A percentile compares a stretch with the other conserved stretches of the same genome.
Conservation (phyloP, 2,797 vertebrate genomes). For the Spinus pinus region DNA sequence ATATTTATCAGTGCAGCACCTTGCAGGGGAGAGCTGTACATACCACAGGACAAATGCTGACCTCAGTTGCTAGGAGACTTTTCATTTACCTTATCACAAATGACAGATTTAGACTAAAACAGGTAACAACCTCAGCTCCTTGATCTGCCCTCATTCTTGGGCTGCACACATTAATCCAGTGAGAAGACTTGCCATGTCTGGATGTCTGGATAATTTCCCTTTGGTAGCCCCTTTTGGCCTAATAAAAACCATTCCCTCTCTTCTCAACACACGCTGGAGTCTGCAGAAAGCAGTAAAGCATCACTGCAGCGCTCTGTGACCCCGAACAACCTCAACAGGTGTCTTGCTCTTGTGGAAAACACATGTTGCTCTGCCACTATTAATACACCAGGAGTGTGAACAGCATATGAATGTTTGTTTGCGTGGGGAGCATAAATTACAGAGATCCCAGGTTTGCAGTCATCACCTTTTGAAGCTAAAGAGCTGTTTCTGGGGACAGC, state of each 20-base stretch:
- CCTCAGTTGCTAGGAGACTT: background rate
- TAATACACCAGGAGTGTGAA: constrained; percentile 30
- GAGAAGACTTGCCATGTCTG: background rate
- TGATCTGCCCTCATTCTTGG: background rate
- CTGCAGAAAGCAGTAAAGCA: background rate
- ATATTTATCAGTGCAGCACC: background rate
- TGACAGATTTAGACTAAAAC: background rate
- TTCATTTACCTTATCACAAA: background rate
- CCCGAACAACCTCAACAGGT: constrained; percentile 56
- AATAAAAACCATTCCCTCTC: background rate
- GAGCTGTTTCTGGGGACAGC: background rate
- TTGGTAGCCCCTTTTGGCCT: background rate
- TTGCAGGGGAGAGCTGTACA: background rate
- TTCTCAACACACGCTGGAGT: background rate
- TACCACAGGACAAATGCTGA: background rate
- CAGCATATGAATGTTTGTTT: constrained; percentile 1
- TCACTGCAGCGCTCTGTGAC: background rate
- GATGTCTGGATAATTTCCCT: background rate
- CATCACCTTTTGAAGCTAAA: background rate
- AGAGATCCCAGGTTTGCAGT: constrained; percentile 10
- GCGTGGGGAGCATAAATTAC: constrained; percentile 23
- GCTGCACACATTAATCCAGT: background rate
- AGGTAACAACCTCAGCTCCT: background rate
- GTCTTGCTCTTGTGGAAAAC: constrained; percentile 25
- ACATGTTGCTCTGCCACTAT: constrained; percentile 45